These are phyloP conservation scores for Chaetogeoica ovagalla DNA, from an alignment of 2,888 invertebrate genomes.

Conservation along the genomic window DNA sequence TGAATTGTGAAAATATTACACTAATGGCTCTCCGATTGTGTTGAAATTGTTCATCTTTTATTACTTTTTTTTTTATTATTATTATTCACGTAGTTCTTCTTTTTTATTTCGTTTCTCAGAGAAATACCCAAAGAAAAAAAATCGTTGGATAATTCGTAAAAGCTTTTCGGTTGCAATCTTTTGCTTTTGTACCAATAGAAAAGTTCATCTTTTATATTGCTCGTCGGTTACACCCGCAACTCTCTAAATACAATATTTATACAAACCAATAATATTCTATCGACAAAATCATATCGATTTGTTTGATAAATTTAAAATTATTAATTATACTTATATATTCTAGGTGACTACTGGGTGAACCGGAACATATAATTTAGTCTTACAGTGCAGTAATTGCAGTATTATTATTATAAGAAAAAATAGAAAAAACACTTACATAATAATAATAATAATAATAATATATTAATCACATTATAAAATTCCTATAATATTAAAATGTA, in stretches of 20 bases:
- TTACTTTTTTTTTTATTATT: constrained; percentile 28
- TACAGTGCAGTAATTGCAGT: too few species aligned
- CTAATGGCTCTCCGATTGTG: constrained; percentile 51
- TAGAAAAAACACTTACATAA: too few species aligned
- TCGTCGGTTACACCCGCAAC: background rate
- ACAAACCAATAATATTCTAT: too few species aligned
- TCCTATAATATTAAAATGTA: too few species aligned
- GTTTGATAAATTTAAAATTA: too few species aligned
- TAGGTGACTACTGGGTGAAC: too few species aligned
- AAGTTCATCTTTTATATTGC: constrained; percentile 19
- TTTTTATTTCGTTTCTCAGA: constrained; percentile 13
- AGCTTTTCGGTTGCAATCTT: constrained; percentile 31
- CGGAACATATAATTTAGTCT: too few species aligned
- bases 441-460: too few species aligned
- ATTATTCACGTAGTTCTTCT: constrained; percentile 6
- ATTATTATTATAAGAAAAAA: too few species aligned
- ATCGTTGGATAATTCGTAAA: constrained; percentile 39
- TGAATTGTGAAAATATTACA: constrained; percentile 46
- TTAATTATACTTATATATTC: too few species aligned
- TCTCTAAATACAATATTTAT: background rate
- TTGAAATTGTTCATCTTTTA: constrained; percentile 48
- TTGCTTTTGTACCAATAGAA: constrained; percentile 24
- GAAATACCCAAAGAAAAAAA: constrained; percentile 4
- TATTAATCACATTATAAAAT: too few species aligned
- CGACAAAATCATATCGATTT: too few species aligned